Conservation (phyloP, 2,797 vertebrate species). For the Pitangus sulphuratus region DNA sequence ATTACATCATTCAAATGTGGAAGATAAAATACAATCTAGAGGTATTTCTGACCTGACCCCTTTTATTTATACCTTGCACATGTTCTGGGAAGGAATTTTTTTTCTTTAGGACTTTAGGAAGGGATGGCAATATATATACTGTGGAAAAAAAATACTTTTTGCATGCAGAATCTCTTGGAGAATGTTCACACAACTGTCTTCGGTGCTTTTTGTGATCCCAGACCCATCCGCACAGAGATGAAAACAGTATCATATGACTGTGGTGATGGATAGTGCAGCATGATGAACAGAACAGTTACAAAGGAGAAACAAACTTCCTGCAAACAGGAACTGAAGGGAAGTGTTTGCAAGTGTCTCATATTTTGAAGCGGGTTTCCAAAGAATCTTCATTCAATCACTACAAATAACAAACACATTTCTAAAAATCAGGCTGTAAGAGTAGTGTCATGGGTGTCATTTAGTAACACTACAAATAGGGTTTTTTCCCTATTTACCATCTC, state of each 20-base stretch:
- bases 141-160: background rate
- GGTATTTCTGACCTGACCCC: background rate
- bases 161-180: background rate
- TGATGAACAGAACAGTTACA: background rate
- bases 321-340: background rate
- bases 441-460: background rate
- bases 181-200: background rate
- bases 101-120: background rate
- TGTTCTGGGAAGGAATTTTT: background rate
- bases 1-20: background rate
- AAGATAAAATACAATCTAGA: background rate
- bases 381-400: background rate
- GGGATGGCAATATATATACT: background rate
- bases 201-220: background rate
- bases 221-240: accelerated
- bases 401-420: background rate
- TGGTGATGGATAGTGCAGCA: background rate
- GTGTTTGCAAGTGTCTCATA: background rate
- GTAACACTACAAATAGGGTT: accelerated
- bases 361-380: background rate
- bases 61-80: background rate
- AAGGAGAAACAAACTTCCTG: background rate
- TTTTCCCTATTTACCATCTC: background rate
- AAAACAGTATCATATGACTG: background rate
- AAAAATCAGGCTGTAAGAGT: background rate